Evolutionary conservation across 2,888 invertebrate species (phyloP).

Genomic region (Diadromus collaris): DNA sequence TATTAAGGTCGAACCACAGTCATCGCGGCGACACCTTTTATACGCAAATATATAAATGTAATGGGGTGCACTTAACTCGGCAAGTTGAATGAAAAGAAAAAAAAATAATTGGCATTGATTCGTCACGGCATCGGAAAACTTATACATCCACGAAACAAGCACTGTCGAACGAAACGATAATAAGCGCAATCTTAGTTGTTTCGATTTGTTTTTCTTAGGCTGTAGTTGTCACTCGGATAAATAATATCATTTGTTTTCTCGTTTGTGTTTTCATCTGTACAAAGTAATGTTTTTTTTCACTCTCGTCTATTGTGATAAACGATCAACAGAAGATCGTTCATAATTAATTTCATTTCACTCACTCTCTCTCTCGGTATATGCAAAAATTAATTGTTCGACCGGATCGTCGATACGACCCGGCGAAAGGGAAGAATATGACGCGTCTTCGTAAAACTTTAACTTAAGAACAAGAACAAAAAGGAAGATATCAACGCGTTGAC

Average conservation of each 20-base stretch:
- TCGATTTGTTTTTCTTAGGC: constrained; percentile 2
- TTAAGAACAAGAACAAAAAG: constrained; percentile 9
- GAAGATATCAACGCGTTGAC: constrained; percentile 6
- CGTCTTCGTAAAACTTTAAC: not conserved
- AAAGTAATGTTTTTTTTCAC: not conserved
- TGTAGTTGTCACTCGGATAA: constrained; percentile 53
- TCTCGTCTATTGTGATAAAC: not conserved
- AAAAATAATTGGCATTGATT: constrained; percentile 31
- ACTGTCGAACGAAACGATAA: constrained; percentile 45
- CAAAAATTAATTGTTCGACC: constrained; percentile 4
- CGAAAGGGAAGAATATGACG: constrained; percentile 9
- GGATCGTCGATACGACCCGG: not conserved
- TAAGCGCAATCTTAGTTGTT: constrained; percentile 29
- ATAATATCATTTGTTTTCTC: constrained; percentile 50
- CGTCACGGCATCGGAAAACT: constrained; percentile 15
- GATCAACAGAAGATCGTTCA: not conserved
- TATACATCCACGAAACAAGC: constrained; percentile 44
- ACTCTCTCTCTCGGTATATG: not conserved
- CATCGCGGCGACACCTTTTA: constrained; percentile 16
- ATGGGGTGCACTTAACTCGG: not conserved
- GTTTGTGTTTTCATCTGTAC: not conserved
- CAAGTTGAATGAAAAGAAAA: constrained; percentile 38
- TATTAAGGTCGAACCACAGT: constrained; percentile 3
- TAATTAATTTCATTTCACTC: not conserved
- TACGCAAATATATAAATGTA: not conserved